Evolutionary conservation across 2,888 invertebrate genomes (phyloP).

Genomic region (Pandemis cinnamomeana): DNA sequence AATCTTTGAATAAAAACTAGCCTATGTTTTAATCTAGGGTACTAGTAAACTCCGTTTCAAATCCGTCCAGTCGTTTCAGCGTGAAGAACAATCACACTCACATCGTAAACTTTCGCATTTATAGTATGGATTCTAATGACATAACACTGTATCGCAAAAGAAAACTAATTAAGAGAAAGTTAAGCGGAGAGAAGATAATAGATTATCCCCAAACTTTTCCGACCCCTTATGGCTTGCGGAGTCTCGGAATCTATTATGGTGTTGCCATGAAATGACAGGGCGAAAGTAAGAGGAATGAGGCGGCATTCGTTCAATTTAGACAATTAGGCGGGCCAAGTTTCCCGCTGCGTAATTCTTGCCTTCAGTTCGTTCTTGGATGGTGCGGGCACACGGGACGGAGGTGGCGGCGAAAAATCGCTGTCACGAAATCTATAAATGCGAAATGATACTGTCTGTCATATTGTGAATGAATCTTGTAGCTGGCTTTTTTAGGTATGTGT

Average conservation of each 20-base stretch:
- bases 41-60: too few relatives aligned
- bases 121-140: neutral
- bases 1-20: too few relatives aligned
- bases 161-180: conserved; percentile 1
- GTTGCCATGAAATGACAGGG: conserved; percentile 15
- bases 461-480: too few relatives aligned
- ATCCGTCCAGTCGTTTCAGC: too few relatives aligned
- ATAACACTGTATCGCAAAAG: neutral
- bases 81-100: too few relatives aligned
- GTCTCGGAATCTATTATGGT: conserved; percentile 14
- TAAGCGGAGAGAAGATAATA: neutral
- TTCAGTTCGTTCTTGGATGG: conserved; percentile 44
- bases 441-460: too few relatives aligned
- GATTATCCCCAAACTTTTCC: conserved; percentile 4
- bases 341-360: conserved; percentile 55
- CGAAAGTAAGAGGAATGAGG: conserved; percentile 4
- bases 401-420: neutral
- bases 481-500: too few relatives aligned
- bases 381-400: neutral
- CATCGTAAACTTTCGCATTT: too few relatives aligned
- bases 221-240: neutral
- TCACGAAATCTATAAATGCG: neutral
- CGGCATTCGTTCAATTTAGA: conserved; percentile 54
- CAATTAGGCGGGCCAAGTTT: conserved; percentile 56
- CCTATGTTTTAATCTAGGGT: too few relatives aligned